A percentile compares a stretch with the other conserved stretches of the same genome.
phyloP scores from a whole-genome alignment of 2,797 vertebrate species.

The Sebastes cheni region DNA sequence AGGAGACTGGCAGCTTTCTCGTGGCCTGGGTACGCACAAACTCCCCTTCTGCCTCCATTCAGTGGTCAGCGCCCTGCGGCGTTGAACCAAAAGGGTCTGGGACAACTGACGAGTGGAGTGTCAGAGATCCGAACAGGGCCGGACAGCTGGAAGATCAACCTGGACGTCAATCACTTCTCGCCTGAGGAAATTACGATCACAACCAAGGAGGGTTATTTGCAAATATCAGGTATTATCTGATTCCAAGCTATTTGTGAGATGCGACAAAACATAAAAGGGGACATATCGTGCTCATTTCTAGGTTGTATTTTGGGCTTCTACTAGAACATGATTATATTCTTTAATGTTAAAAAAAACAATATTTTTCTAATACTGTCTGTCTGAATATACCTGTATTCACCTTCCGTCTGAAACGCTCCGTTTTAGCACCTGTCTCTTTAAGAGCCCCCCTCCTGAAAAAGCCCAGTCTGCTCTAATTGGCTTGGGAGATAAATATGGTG shows the following conservation, averaged over 20 bases:
- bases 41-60: constrained; percentile 58
- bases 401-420: fast-evolving
- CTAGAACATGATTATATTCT: too few species aligned
- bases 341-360: too few species aligned
- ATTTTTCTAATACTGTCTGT: fast-evolving
- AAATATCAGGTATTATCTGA: constrained; percentile 76
- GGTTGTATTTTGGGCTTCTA: too few species aligned
- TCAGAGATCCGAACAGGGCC: constrained; percentile 69
- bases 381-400: too few species aligned
- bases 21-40: constrained; percentile 65
- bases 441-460: fast-evolving
- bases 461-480: too few species aligned
- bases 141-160: constrained; percentile 76
- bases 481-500: too few species aligned
- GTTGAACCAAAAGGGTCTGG: constrained; percentile 14
- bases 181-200: constrained; percentile 78
- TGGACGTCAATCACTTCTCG: constrained; percentile 79
- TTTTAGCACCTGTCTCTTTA: too few species aligned
- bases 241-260: not conserved
- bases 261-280: too few species aligned
- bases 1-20: constrained; percentile 64
- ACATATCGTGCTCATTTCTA: too few species aligned
- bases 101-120: constrained; percentile 55
- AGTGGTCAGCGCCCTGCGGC: not conserved
- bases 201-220: constrained; percentile 77